Base-by-base conservation (phyloP, 2,797 vertebrate species). In the Eutrigla gurnardus region DNA sequence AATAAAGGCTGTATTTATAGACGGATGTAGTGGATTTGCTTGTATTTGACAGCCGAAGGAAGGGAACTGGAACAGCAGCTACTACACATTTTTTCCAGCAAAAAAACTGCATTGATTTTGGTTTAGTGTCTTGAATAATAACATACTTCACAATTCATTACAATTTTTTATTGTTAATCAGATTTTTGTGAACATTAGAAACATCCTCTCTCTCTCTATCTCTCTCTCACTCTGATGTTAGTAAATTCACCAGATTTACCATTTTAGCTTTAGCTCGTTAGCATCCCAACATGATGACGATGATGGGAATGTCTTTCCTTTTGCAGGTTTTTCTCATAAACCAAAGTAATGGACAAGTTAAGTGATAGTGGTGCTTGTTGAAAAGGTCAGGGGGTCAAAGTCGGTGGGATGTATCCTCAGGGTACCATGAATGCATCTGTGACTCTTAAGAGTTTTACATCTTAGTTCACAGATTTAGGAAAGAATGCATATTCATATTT, bases 401-500 rank as follows among this genome's bases (percentile, higher is more conserved):
- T 25, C 25, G 25, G 25, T 25, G 25, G 25, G 25, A 25, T 25
- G 25, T 25, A 25, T 25, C 25, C 25, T 25, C 25, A 25, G 25
- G 25, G 25, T 25, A 25, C 25, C 25, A 25, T 25, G 25, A 25
- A 25, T 25, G 25, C 25, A 25, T 25, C 25, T 25, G 25, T 25
- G 25, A 25, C 25, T 25, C 25, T 25, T 25, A 25, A 25, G 25
- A 25, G 25, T 25, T 25, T 63, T 2, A 0, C 32, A 15, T 55
- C 18, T 17, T 15, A 25, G 5, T 52, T 52, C 58, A 3, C 14
- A 58, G 39, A 12, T 78, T 70, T 7, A 45, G 69, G n/a, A 1
- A 37, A 42, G 63, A 58, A 18, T 3, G 54, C 36, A n/a, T 33
- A 52, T 49, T 62, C 40, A 25, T 64, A 18, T 65, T 49, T 61